phyloP scores from a whole-genome alignment of 2,113 vertebrate genomes.

The Mesoclemmys tuberculata region DNA sequence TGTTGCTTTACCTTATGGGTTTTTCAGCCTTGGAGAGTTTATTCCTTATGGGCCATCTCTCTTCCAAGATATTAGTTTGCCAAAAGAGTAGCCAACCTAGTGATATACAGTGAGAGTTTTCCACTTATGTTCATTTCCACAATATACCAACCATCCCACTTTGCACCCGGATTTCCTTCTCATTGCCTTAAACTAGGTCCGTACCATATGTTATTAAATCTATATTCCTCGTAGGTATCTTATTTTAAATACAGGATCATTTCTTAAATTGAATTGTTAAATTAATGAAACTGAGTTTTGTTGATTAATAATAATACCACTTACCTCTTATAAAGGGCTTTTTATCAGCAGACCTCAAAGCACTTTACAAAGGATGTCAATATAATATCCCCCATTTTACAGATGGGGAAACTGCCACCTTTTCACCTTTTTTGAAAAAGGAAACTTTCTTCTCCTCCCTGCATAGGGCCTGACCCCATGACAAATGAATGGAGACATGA shows the following conservation, averaged over 20 bases:
- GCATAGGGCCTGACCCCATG: conserved; percentile 69
- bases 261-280: background rate
- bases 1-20: background rate
- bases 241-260: background rate
- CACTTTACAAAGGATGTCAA: background rate
- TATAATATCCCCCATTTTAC: too few relatives aligned
- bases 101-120: background rate
- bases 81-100: background rate
- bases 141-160: accelerated
- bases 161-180: background rate
- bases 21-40: accelerated
- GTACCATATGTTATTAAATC: background rate
- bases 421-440: background rate
- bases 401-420: background rate
- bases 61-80: background rate
- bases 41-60: background rate
- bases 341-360: background rate
- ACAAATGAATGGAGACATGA: conserved; percentile 74
- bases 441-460: background rate
- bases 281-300: background rate
- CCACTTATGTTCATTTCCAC: background rate
- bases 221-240: background rate
- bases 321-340: background rate
- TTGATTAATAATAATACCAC: background rate
- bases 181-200: accelerated